Conservation (phyloP, 2,113 vertebrate species). For the Pyxicephalus adspersus region DNA sequence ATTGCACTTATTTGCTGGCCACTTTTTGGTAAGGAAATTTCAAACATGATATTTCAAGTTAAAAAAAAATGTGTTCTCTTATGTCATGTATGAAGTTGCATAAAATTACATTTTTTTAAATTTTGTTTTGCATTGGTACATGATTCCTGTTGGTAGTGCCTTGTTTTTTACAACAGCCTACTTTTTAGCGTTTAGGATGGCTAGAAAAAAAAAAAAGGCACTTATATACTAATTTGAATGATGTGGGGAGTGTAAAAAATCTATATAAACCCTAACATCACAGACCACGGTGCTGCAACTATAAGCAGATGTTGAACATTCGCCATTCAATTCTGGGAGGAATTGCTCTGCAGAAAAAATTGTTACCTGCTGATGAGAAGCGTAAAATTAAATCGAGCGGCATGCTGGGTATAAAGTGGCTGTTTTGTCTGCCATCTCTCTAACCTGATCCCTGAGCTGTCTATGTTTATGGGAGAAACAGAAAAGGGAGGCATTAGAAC, state of each 20-base stretch:
- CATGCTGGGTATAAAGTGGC: conserved; percentile 44
- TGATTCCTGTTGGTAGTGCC: too few species aligned
- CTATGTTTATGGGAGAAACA: conserved; percentile 46
- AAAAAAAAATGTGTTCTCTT: too few species aligned
- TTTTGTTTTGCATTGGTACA: too few species aligned
- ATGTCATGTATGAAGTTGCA: too few species aligned
- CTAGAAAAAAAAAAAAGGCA: too few species aligned
- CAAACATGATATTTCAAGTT: too few species aligned
- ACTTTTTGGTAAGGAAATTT: too few species aligned
- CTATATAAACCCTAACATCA: conserved; percentile 26
- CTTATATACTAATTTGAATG: not conserved
- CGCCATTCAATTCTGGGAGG: conserved; percentile 46
- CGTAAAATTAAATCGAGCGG: conserved; percentile 50
- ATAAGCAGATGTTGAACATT: conserved; percentile 54
- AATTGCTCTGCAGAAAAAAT: conserved; percentile 53
- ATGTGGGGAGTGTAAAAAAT: conserved; percentile 11
- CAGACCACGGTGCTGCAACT: conserved; percentile 35
- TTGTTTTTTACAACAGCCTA: too few species aligned
- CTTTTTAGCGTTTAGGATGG: too few species aligned
- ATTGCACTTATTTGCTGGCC: too few species aligned
- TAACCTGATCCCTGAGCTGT: conserved; percentile 33
- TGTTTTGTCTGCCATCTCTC: conserved; percentile 13
- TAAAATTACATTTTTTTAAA: too few species aligned
- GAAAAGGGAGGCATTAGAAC: conserved; percentile 11
- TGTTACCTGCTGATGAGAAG: conserved; percentile 50